These are phyloP conservation scores for Brachypodius melanocephalos DNA, from an alignment of 2,113 vertebrate genomes.

Conservation along the genomic window DNA sequence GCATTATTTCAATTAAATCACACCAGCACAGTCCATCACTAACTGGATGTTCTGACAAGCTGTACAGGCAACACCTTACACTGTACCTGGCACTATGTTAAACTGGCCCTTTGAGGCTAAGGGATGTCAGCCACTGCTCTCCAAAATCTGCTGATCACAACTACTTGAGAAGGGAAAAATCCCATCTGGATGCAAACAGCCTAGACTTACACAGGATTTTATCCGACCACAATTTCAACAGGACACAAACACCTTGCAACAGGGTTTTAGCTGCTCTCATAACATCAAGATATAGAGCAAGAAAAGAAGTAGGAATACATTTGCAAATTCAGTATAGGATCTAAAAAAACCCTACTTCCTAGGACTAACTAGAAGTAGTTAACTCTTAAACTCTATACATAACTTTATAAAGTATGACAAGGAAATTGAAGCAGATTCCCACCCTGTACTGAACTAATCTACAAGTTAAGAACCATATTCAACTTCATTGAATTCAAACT, in stretches of 20 bases:
- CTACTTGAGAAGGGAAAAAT: background rate
- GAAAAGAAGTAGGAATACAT: background rate
- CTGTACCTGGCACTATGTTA: rapidly evolving
- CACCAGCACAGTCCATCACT: background rate
- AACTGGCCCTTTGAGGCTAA: background rate
- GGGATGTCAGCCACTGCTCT: background rate
- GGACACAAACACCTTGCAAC: background rate
- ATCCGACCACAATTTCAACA: background rate
- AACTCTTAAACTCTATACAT: background rate
- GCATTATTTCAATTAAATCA: background rate
- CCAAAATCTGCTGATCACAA: background rate
- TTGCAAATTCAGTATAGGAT: background rate
- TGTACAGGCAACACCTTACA: background rate
- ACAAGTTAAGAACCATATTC: background rate
- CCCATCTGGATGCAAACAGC: background rate
- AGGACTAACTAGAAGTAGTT: rapidly evolving
- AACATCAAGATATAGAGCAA: background rate
- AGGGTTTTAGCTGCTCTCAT: background rate
- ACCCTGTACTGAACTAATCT: background rate
- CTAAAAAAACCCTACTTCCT: background rate
- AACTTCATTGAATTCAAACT: background rate
- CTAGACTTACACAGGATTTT: background rate
- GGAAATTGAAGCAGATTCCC: background rate
- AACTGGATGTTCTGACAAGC: background rate
- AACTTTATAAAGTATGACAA: background rate